phyloP scores from a whole-genome alignment of 2,888 invertebrate genomes.

The Drosophila meridiana region DNA sequence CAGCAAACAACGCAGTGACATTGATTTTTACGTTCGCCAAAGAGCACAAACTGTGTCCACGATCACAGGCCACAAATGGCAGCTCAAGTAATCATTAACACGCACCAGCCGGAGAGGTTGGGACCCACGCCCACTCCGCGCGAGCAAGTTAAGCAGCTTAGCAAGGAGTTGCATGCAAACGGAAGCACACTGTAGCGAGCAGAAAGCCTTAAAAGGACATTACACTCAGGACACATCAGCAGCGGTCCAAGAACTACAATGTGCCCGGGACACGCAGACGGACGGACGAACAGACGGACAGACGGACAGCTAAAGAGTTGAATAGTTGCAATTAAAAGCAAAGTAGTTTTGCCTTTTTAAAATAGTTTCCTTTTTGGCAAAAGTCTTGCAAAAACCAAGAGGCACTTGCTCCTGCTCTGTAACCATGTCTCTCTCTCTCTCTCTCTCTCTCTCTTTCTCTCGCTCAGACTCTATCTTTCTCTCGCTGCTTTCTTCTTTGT shows the following conservation, averaged over 20 bases:
- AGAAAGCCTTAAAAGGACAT: slow-evolving; percentile 64
- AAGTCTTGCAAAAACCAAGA: slow-evolving; percentile 47
- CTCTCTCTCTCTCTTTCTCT: background rate
- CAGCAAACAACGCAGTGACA: slow-evolving; percentile 76
- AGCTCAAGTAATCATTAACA: slow-evolving; percentile 78
- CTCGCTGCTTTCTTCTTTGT: slow-evolving; percentile 1
- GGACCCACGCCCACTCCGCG: slow-evolving; percentile 1
- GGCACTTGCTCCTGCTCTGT: slow-evolving; percentile 9
- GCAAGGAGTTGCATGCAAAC: slow-evolving; percentile 69
- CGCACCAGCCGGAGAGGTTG: slow-evolving; percentile 43
- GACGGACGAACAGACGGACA: slow-evolving; percentile 54
- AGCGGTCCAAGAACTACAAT: slow-evolving; percentile 59
- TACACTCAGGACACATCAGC: slow-evolving; percentile 65
- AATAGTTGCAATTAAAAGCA: slow-evolving; percentile 77
- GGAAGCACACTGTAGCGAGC: slow-evolving; percentile 64
- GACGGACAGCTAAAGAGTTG: slow-evolving; percentile 44
- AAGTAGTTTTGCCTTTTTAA: slow-evolving; percentile 79
- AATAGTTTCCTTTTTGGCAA: slow-evolving; percentile 78
- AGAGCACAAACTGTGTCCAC: slow-evolving; percentile 25
- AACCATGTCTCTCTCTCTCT: background rate
- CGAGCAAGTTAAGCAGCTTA: slow-evolving; percentile 71
- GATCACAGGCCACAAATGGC: slow-evolving; percentile 70
- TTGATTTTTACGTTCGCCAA: slow-evolving; percentile 69
- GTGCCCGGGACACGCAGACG: slow-evolving; percentile 64
- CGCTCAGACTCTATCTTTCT: background rate